Conservation (phyloP, 2,888 invertebrate genomes). For the Maniola hyperantus region DNA sequence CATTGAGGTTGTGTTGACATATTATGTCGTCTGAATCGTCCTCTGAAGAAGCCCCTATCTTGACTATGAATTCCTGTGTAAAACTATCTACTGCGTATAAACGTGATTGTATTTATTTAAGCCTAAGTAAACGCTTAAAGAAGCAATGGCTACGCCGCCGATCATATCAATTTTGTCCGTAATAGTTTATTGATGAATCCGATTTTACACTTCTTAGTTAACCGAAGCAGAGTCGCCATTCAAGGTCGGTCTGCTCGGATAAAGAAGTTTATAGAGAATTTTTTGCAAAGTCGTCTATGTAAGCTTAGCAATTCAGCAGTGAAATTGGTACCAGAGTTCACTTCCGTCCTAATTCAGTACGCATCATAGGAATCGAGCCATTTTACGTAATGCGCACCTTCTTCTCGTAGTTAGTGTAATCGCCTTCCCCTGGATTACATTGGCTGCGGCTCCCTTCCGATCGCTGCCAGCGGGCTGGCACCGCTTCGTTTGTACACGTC, state of each 20-base stretch:
- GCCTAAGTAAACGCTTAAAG: conserved; percentile 64
- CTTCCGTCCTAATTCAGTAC: conserved; percentile 82
- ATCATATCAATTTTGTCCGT: conserved; percentile 82
- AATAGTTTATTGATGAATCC: conserved; percentile 78
- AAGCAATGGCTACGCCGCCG: conserved; percentile 79
- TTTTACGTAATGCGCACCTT: conserved; percentile 82
- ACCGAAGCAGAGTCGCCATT: conserved; percentile 64
- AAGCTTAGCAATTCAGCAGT: conserved; percentile 81
- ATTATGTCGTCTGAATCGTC: no score
- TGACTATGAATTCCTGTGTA: no score
- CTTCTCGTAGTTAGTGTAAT: conserved; percentile 75
- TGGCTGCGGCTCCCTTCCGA: conserved; percentile 54
- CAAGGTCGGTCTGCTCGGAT: conserved; percentile 62
- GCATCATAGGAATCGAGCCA: conserved; percentile 82
- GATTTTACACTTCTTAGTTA: conserved; percentile 78
- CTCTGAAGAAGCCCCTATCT: no score
- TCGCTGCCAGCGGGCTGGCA: conserved; percentile 73
- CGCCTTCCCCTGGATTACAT: conserved; percentile 76
- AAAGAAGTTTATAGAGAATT: conserved; percentile 70
- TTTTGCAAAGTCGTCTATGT: conserved; percentile 76
- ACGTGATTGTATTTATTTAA: conserved; percentile 37
- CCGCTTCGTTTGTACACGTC: conserved; percentile 70
- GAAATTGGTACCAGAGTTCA: conserved; percentile 82
- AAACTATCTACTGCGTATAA: conserved; percentile 63
- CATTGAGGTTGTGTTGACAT: no score